Percentiles rank a stretch among this genome's conserved stretches.
Evolutionary conservation across 2,888 invertebrate species (phyloP).

Genomic region (Drosophila bunnanda): DNA sequence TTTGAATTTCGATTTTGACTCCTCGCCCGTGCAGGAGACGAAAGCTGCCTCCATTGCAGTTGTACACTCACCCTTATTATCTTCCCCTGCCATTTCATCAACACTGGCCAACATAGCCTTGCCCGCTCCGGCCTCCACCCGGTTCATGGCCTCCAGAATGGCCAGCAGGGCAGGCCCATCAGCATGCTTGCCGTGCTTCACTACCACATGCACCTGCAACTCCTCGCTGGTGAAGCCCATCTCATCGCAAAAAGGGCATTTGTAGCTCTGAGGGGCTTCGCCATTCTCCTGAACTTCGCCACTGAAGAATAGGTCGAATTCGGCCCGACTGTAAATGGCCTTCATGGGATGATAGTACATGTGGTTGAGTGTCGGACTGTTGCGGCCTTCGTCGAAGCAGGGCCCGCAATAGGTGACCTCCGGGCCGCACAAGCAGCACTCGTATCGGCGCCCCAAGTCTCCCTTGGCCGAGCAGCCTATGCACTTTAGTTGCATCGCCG

Average conservation of each 20-base stretch:
- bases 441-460: constrained; percentile 48
- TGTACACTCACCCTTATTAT: constrained; percentile 1
- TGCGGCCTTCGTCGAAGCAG: constrained; percentile 47
- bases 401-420: constrained; percentile 52
- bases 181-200: constrained; percentile 42
- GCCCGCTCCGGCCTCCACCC: not conserved
- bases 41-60: not conserved
- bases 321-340: constrained; percentile 46
- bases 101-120: not conserved
- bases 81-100: not conserved
- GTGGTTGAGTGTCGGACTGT: constrained; percentile 34
- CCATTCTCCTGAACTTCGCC: constrained; percentile 57
- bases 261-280: constrained; percentile 41
- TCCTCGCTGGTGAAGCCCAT: constrained; percentile 6
- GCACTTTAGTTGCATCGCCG: constrained; percentile 22
- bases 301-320: constrained; percentile 49
- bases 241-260: constrained; percentile 38
- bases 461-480: constrained; percentile 34
- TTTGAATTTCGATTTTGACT: not conserved
- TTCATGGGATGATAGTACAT: constrained; percentile 67
- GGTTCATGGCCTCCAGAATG: not conserved
- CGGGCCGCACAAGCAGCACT: constrained; percentile 56
- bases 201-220: constrained; percentile 44
- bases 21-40: not conserved
- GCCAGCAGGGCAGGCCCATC: constrained; percentile 35